Base-by-base conservation (phyloP, 2,797 vertebrate species). In the Tolypeutes matacus region DNA sequence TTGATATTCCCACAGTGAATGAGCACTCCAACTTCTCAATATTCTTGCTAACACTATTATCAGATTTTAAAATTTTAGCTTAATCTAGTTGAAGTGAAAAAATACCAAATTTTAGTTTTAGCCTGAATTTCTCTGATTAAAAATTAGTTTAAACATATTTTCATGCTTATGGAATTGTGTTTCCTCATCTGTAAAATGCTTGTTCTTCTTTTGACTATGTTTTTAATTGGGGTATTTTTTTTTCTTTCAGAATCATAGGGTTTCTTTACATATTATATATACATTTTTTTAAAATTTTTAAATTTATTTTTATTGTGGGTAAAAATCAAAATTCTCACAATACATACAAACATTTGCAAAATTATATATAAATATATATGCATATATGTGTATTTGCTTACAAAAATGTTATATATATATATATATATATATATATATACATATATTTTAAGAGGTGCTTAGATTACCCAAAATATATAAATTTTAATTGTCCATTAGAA, bases 131-230 rank as follows among this genome's bases (percentile, higher is more conserved):
- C 14, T 51, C 51, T 77, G 23, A 83, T 62, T 82, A 51, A 83
- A 91, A 85, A 53, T 62, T 75, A 62, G 2, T 62, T 87, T 88
- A 95, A 83, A 77, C 14, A 39, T 67, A 70, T 62, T 77, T 86
- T 88, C 70, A 92, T 23, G 21, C 34, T 88, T 84, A 88, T 77
- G 34, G 14, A 29, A 34, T n/a, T 39, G 21, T 46, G 25, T 10
- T 91, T 84, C 56, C 42, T 78, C 5, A 77, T 51, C 64, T 36
- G 1, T 49, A 8, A 83, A 89, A 82, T 64, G 14, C 9, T 25
- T 77, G 1, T 73, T 90, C 87, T 86, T 25, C 31, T 36, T 51
- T 69, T 36, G 56, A 58, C 18, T 36, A 2, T 15, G 4, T 49
- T 69, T 78, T 64, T 39, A 53, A 49, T 36, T 49, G 17, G 2